Conservation (phyloP, 2,888 invertebrate genomes). For the Meloe dianella region DNA sequence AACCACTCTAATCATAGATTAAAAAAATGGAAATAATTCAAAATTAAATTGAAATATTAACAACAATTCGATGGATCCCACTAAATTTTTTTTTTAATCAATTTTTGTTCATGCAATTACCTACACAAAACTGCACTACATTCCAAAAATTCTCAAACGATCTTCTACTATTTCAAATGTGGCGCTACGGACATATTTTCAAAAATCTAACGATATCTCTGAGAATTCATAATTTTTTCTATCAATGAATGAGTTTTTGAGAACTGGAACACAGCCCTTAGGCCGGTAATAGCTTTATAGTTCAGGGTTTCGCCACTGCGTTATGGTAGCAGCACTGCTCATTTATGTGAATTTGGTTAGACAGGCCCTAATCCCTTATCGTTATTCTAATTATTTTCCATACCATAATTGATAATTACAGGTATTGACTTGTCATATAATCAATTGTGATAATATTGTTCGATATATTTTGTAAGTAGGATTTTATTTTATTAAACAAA, state of each 20-base stretch:
- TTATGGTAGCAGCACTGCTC: constrained; percentile 39
- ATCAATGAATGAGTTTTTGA: not conserved
- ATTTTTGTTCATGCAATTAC: too few relatives aligned
- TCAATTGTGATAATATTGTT: not conserved
- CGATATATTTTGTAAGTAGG: not conserved
- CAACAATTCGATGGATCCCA: too few relatives aligned
- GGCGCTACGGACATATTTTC: too few relatives aligned
- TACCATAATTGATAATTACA: too few relatives aligned
- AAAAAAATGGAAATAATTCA: not conserved
- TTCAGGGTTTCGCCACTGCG: constrained; percentile 37
- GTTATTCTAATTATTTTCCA: too few relatives aligned
- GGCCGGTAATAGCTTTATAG: constrained; percentile 34
- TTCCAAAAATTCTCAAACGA: too few relatives aligned
- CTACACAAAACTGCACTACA: too few relatives aligned
- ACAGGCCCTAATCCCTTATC: not conserved
- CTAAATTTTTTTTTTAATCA: too few relatives aligned
- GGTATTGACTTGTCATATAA: not conserved
- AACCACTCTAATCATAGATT: not conserved
- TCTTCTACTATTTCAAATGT: too few relatives aligned
- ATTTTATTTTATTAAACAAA: not conserved
- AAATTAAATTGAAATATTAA: not conserved
- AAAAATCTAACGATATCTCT: too few relatives aligned
- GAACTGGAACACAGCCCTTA: constrained; percentile 38
- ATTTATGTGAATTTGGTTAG: not conserved
- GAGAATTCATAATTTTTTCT: not conserved